Evolutionary conservation across 2,797 vertebrate genomes (phyloP).

Genomic region (Choloepus didactylus): DNA sequence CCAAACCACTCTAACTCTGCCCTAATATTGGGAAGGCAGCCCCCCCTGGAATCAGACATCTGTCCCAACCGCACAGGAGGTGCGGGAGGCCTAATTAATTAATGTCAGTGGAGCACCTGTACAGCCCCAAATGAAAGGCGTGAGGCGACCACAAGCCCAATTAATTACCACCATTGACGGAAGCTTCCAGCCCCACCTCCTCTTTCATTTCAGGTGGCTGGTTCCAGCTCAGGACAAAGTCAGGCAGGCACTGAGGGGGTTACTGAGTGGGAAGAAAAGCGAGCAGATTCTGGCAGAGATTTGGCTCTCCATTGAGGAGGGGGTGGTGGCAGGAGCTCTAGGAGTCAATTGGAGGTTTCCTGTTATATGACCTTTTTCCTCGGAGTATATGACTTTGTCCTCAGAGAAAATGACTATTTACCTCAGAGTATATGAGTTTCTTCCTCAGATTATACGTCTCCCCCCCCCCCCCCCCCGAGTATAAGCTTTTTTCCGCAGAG

Average conservation of each 20-base stretch:
- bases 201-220: background rate
- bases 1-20: background rate
- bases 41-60: constrained; percentile 72
- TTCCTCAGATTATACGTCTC: constrained; percentile 17
- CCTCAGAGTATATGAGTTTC: background rate
- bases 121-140: constrained; percentile 71
- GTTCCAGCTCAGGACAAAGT: constrained; percentile 43
- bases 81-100: constrained; percentile 76
- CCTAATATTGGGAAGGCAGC: constrained; percentile 39
- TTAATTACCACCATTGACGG: constrained; percentile 72
- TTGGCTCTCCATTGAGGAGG: background rate
- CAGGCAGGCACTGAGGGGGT: background rate
- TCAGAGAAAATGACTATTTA: constrained; percentile 28
- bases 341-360: background rate
- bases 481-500: background rate
- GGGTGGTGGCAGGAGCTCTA: background rate
- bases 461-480: background rate
- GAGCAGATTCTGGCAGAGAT: background rate
- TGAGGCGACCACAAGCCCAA: constrained; percentile 72
- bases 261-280: background rate
- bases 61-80: constrained; percentile 74
- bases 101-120: constrained; percentile 73
- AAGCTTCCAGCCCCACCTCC: constrained; percentile 31
- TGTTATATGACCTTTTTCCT: background rate
- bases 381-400: background rate